Base-by-base conservation (phyloP, 2,888 invertebrate species). In the Ditula angustiorana region DNA sequence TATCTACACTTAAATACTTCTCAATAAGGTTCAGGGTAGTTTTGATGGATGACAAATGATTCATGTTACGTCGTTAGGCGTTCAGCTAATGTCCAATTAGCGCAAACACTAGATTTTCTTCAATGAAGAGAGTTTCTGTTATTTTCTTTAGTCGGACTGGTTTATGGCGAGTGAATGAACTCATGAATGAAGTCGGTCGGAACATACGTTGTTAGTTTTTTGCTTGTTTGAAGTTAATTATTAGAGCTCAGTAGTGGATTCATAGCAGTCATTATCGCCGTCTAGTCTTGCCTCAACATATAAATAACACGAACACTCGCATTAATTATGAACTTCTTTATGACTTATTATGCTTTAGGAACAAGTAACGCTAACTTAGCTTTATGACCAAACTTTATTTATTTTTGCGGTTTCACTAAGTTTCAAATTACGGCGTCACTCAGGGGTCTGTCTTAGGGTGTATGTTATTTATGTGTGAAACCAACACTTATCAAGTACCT, bases 51-150 rank as follows among this genome's bases (percentile, higher is more conserved):
- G 8, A 53, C n/a, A 59, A 28, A 26, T 5, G 2, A 37, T 21
- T 16, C 8, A 24, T 35, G 64, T 64, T 64, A 64, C 46, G 46
- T 64, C 24, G 58, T 44, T 58, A 50, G 67, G 69, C 59, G 65
- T 71, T 74, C 74, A 75, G 73, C 73, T 78, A 80, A 81, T 77
- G 78, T 77, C 81, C 87, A 87, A 87, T 86, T 87, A 87, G 86
- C 63, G 80, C 77, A 77, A 81, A 82, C 78, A 80, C 80, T 76
- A 78, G 77, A 70, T 77, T 80, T 76, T 78, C 81, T 77, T 84
- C 79, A 83, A 81, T 80, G 82, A 81, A 78, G 71, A 76, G 75
- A 77, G 77, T 75, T 81, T 82, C 67, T 68, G 61, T 68, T 60
- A 55, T 53, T 62, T 56, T 59, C 35, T 53, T 37, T 44, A 23